Conservation (phyloP, 2,797 vertebrate genomes). For the Sebastes oblongus region DNA sequence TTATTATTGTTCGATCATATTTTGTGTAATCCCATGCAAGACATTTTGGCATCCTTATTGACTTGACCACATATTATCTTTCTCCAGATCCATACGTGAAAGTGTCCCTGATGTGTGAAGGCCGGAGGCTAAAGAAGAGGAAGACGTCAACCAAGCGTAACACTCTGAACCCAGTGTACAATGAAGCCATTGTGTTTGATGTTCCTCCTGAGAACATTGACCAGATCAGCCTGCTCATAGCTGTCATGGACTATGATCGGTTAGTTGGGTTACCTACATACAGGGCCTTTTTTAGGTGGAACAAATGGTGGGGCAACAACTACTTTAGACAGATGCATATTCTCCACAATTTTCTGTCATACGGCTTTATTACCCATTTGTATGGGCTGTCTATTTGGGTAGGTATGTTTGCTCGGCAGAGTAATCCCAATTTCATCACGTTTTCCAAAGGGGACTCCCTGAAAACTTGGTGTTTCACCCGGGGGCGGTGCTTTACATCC, state of each 20-base stretch:
- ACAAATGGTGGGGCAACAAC: background rate
- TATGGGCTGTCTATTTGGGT: background rate
- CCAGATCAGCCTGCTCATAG: slow-evolving; percentile 96
- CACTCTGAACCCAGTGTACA: slow-evolving; percentile 96
- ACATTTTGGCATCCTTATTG: background rate
- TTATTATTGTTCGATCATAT: background rate
- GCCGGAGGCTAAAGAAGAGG: slow-evolving; percentile 95
- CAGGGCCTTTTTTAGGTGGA: background rate
- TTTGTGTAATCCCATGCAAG: background rate
- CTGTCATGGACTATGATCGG: slow-evolving; percentile 99
- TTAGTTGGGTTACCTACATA: slow-evolving; percentile 68
- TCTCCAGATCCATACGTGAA: slow-evolving; percentile 86
- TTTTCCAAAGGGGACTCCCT: no score
- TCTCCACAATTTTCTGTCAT: background rate
- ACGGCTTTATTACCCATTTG: no score
- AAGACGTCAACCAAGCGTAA: slow-evolving; percentile 99
- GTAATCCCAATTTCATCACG: background rate
- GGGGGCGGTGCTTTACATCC: no score
- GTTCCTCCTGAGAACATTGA: slow-evolving; percentile 98
- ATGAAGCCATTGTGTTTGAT: slow-evolving; percentile 99
- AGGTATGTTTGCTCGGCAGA: background rate
- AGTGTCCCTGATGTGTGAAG: slow-evolving; percentile 96
- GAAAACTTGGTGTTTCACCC: no score
- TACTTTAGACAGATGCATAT: background rate
- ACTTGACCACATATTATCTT: background rate